Evolutionary conservation across 2,797 vertebrate species (phyloP).

Genomic region (Coregonus suidteri): DNA sequence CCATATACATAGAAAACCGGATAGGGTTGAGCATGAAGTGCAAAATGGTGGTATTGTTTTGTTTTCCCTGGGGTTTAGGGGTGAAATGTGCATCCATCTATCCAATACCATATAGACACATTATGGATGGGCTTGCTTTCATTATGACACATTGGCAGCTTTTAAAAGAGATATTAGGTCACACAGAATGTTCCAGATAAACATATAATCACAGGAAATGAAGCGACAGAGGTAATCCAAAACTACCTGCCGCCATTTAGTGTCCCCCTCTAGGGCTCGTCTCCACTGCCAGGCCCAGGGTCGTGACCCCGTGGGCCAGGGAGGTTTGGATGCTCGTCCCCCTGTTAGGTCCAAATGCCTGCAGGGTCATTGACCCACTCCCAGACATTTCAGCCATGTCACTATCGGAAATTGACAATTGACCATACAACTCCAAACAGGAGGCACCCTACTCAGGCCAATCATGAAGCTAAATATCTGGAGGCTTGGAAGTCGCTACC

Average conservation of each 20-base stretch:
- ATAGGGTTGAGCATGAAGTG: slow-evolving; percentile 30
- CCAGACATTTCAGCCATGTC: slow-evolving; percentile 32
- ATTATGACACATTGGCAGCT: slow-evolving; percentile 2
- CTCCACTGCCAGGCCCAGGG: slow-evolving; percentile 35
- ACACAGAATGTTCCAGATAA: slow-evolving; percentile 38
- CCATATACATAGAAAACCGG: slow-evolving; percentile 25
- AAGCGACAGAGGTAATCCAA: slow-evolving; percentile 51
- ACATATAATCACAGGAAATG: slow-evolving; percentile 45
- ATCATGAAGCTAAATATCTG: slow-evolving; percentile 7
- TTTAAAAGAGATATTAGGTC: neutral
- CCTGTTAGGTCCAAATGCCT: neutral
- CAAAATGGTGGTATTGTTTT: slow-evolving; percentile 18
- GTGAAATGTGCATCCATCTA: neutral
- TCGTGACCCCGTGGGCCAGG: slow-evolving; percentile 43
- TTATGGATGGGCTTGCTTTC: neutral
- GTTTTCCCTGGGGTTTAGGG: neutral
- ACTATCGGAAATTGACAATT: slow-evolving; percentile 37
- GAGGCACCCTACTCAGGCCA: neutral
- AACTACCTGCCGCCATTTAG: slow-evolving; percentile 28
- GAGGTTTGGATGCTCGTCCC: slow-evolving; percentile 18
- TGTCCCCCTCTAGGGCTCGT: slow-evolving; percentile 28
- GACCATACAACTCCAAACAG: slow-evolving; percentile 6
- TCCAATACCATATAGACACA: neutral
- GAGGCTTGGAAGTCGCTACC: neutral
- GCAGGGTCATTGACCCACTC: slow-evolving; percentile 1